Conservation (phyloP, 2,797 vertebrate species). For the Oreortyx pictus region DNA sequence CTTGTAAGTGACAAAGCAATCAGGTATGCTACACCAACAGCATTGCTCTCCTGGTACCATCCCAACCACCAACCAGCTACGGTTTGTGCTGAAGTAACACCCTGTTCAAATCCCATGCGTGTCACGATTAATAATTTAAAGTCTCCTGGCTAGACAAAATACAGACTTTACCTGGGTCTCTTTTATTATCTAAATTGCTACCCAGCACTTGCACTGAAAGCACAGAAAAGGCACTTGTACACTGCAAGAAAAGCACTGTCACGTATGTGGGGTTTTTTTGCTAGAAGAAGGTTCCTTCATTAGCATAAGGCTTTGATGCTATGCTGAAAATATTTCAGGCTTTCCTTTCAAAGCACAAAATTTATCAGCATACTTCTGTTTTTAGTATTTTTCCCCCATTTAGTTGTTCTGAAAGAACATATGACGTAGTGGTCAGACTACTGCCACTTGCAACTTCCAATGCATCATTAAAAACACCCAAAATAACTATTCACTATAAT, state of each 20-base stretch:
- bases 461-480: not conserved
- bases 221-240: not conserved
- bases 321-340: not conserved
- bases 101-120: not conserved
- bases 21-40: accelerated
- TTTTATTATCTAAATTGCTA: not conserved
- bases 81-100: not conserved
- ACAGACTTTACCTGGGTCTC: not conserved
- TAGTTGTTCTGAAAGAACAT: not conserved
- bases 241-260: not conserved
- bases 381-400: not conserved
- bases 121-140: not conserved
- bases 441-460: accelerated
- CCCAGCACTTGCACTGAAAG: not conserved
- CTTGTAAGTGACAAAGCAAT: not conserved
- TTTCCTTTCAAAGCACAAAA: not conserved
- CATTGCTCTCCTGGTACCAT: accelerated
- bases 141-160: not conserved
- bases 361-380: not conserved
- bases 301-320: not conserved
- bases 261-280: not conserved
- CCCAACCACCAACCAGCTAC: not conserved
- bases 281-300: not conserved
- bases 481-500: not conserved
- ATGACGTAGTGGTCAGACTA: not conserved